A percentile compares a stretch with the other conserved stretches of the same genome.
Conservation (phyloP, 2,113 vertebrate genomes). For the Excalfactoria chinensis region DNA sequence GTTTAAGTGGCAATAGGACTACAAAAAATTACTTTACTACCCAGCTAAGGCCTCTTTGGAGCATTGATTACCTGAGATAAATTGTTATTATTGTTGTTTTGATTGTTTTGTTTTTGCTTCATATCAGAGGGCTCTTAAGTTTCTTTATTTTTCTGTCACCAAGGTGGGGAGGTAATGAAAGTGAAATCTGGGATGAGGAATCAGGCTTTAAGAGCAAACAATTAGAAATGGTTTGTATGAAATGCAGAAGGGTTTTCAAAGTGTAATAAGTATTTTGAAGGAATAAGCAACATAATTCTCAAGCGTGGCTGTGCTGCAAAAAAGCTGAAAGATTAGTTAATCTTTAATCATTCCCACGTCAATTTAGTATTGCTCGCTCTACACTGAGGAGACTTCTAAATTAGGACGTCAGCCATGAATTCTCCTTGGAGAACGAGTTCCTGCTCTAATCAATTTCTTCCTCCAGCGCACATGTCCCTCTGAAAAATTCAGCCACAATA, state of each 20-base stretch:
- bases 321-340: slow-evolving; percentile 34
- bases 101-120: not conserved
- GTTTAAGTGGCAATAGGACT: not conserved
- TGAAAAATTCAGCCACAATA: slow-evolving; percentile 29
- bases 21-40: not conserved
- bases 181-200: not conserved
- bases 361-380: slow-evolving; percentile 7
- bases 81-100: not conserved
- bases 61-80: not conserved
- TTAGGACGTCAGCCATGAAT: slow-evolving; percentile 33
- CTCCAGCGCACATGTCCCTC: not conserved
- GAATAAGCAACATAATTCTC: slow-evolving; percentile 35
- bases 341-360: slow-evolving; percentile 48
- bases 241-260: slow-evolving; percentile 8
- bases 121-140: not conserved
- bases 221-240: not conserved
- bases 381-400: slow-evolving; percentile 10
- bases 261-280: slow-evolving; percentile 8
- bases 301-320: not conserved
- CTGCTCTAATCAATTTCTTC: slow-evolving; percentile 45
- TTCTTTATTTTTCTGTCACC: not conserved
- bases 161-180: not conserved
- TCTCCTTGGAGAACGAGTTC: slow-evolving; percentile 29
- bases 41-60: not conserved
- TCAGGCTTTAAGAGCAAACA: slow-evolving; percentile 7